These are phyloP conservation scores for Orchestes rusci DNA, from an alignment of 2,888 invertebrate species.

Conservation along the genomic window DNA sequence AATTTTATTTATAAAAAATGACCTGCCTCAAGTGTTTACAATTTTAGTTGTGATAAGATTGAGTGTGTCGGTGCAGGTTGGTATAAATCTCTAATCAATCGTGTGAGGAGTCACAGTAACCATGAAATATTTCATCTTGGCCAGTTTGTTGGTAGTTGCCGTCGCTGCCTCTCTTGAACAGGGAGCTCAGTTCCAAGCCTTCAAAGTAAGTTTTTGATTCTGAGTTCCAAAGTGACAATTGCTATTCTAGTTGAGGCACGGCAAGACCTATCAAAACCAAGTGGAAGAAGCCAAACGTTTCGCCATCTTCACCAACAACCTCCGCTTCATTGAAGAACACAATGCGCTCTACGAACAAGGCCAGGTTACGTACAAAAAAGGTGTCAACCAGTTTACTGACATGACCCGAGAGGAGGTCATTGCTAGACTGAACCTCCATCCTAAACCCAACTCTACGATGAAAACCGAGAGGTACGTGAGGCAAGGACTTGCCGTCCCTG, in stretches of 20 bases:
- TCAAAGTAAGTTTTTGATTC: slow-evolving; percentile 10
- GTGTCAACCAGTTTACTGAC: slow-evolving; percentile 26
- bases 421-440: slow-evolving; percentile 1
- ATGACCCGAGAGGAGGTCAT: slow-evolving; percentile 23
- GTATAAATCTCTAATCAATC: too few relatives aligned
- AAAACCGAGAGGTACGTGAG: background rate
- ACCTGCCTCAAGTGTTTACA: too few relatives aligned
- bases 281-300: slow-evolving; percentile 22
- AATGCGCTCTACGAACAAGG: slow-evolving; percentile 25
- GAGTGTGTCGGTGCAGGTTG: too few relatives aligned
- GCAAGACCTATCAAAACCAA: slow-evolving; percentile 45
- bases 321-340: slow-evolving; percentile 25
- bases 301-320: slow-evolving; percentile 22
- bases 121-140: slow-evolving; percentile 14
- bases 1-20: too few relatives aligned
- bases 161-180: slow-evolving; percentile 10
- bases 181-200: slow-evolving; percentile 6
- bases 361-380: slow-evolving; percentile 19
- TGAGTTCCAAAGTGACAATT: background rate
- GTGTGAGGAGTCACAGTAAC: too few relatives aligned
- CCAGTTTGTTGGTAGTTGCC: slow-evolving; percentile 13
- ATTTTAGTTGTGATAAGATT: too few relatives aligned
- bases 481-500: slow-evolving; percentile 14
- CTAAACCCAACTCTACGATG: background rate
- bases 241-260: slow-evolving; percentile 3